phyloP scores from a whole-genome alignment of 2,888 invertebrate species.

The Lamproptera curius region DNA sequence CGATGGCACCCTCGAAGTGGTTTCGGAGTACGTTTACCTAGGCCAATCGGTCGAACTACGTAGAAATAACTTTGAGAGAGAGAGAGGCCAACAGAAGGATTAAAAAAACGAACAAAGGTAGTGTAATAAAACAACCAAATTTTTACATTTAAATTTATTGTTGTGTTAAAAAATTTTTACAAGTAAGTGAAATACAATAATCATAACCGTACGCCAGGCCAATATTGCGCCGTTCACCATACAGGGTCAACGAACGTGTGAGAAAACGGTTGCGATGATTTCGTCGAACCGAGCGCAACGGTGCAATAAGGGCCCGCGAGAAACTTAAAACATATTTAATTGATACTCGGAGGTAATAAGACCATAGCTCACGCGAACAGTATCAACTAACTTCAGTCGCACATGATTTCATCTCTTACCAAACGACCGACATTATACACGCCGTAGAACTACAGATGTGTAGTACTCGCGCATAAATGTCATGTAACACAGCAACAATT shows the following conservation, averaged over 20 bases:
- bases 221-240: constrained; percentile 47
- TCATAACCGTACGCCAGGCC: constrained; percentile 61
- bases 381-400: constrained; percentile 72
- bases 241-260: constrained; percentile 3
- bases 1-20: too few species aligned
- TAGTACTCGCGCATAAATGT: constrained; percentile 46
- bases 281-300: constrained; percentile 29
- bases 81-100: too few species aligned
- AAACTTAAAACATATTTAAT: constrained; percentile 71
- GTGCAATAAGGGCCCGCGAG: constrained; percentile 49
- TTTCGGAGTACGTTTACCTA: too few species aligned
- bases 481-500: constrained; percentile 62
- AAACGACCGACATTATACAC: constrained; percentile 34
- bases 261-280: constrained; percentile 22
- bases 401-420: constrained; percentile 38
- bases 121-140: constrained; percentile 49
- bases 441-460: constrained; percentile 43
- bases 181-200: constrained; percentile 75
- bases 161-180: constrained; percentile 77
- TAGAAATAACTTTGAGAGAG: too few species aligned
- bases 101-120: too few species aligned
- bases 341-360: constrained; percentile 78
- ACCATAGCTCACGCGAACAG: constrained; percentile 66
- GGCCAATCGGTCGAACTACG: too few species aligned
- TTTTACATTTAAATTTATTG: constrained; percentile 77